A percentile compares a stretch with the other conserved stretches of the same genome.
Conservation (phyloP, 1,140 invertebrate genomes). For the Rhopalosiphum maidis region DNA sequence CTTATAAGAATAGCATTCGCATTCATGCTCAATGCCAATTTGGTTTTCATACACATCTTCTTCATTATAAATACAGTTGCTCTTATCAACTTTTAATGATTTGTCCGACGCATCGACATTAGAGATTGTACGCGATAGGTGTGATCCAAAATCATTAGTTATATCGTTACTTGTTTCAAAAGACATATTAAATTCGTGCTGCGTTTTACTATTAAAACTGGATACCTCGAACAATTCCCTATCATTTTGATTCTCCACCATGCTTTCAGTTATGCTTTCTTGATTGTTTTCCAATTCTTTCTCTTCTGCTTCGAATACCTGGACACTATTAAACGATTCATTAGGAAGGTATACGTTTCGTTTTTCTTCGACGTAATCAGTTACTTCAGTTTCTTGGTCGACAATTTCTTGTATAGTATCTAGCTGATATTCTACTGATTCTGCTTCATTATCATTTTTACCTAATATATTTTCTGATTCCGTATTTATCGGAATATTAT, state of each 20-base stretch:
- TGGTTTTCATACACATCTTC: neutral
- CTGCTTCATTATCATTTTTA: neutral
- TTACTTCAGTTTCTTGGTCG: neutral
- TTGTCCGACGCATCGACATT: neutral
- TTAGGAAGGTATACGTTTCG: neutral
- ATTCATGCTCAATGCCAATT: neutral
- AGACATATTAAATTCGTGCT: neutral
- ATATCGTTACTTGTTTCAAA: neutral
- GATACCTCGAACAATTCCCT: neutral
- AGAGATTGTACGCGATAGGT: neutral
- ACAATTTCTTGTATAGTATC: neutral
- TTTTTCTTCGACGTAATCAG: neutral
- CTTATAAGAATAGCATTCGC: neutral
- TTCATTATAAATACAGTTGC: neutral
- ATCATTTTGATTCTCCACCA: neutral
- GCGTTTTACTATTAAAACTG: neutral
- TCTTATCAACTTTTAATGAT: neutral
- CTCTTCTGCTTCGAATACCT: neutral
- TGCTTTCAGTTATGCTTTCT: neutral
- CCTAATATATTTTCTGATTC: neutral
- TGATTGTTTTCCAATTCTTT: neutral
- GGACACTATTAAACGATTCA: neutral
- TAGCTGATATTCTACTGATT: neutral
- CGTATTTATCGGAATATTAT: neutral
- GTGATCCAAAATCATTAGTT: neutral